phyloP scores from a whole-genome alignment of 1,140 invertebrate species.

The Nephila pilipes region DNA sequence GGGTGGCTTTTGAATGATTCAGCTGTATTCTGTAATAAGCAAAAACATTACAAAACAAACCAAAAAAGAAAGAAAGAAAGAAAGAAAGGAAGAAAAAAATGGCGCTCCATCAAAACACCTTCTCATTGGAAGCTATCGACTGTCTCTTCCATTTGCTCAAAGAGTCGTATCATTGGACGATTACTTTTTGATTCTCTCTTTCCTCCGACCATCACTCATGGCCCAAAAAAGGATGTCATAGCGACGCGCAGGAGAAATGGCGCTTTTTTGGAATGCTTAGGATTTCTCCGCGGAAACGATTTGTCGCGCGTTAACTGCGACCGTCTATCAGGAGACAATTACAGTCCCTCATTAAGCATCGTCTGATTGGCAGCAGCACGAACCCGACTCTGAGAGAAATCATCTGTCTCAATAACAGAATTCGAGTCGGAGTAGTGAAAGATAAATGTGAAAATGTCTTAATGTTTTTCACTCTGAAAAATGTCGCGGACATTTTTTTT shows the following conservation, averaged over 20 bases:
- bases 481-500: too few relatives aligned
- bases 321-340: conserved; percentile 44
- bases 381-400: too few relatives aligned
- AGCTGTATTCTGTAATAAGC: too few relatives aligned
- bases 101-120: too few relatives aligned
- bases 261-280: conserved; percentile 55
- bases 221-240: neutral
- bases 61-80: too few relatives aligned
- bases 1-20: too few relatives aligned
- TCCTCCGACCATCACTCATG: neutral
- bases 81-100: too few relatives aligned
- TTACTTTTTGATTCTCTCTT: neutral
- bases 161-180: neutral
- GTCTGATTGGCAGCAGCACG: neutral
- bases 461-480: too few relatives aligned
- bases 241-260: conserved; percentile 6
- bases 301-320: conserved; percentile 54
- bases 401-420: neutral
- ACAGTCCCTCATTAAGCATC: neutral
- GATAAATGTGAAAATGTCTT: too few relatives aligned
- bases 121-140: too few relatives aligned
- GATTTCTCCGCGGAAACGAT: conserved; percentile 50
- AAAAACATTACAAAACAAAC: too few relatives aligned
- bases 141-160: neutral
- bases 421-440: too few relatives aligned